Percentiles rank a stretch among this genome's conserved stretches.
These are phyloP conservation scores for Caligus rogercresseyi DNA, from an alignment of 1,140 invertebrate species.

Conservation along the genomic window DNA sequence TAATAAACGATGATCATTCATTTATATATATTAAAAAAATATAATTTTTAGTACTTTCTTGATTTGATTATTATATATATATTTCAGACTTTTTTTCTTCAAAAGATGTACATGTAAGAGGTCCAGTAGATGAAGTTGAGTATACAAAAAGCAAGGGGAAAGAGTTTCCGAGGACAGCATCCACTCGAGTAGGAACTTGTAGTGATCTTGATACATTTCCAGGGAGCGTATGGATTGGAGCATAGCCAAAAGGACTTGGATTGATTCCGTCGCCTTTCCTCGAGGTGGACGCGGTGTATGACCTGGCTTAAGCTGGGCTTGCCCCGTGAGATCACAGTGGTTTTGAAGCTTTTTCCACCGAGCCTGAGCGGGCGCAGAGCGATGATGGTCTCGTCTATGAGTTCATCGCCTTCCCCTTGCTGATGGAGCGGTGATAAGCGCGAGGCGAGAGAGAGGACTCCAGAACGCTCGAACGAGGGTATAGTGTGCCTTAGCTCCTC, in stretches of 20 bases:
- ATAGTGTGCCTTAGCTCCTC: background rate
- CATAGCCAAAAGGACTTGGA: background rate
- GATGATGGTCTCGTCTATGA: background rate
- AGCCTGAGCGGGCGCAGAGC: background rate
- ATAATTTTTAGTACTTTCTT: no score
- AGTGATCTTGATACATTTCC: constrained; percentile 2
- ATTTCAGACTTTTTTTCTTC: background rate
- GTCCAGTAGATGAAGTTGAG: constrained; percentile 2
- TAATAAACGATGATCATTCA: no score
- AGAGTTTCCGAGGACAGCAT: constrained; percentile 2
- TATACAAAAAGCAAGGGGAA: background rate
- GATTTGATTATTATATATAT: background rate
- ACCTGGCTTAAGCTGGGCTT: background rate
- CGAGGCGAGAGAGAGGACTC: background rate
- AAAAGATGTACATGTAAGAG: constrained; percentile 4
- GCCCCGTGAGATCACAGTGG: background rate
- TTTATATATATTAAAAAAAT: no score
- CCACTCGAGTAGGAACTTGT: background rate
- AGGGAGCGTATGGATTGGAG: background rate
- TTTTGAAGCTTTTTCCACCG: background rate
- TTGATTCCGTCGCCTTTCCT: background rate
- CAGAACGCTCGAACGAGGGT: background rate
- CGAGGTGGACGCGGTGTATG: background rate
- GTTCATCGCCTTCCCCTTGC: background rate
- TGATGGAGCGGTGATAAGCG: background rate